Evolutionary conservation across 2,888 invertebrate species (phyloP).

Genomic region (Notodromas monacha): DNA sequence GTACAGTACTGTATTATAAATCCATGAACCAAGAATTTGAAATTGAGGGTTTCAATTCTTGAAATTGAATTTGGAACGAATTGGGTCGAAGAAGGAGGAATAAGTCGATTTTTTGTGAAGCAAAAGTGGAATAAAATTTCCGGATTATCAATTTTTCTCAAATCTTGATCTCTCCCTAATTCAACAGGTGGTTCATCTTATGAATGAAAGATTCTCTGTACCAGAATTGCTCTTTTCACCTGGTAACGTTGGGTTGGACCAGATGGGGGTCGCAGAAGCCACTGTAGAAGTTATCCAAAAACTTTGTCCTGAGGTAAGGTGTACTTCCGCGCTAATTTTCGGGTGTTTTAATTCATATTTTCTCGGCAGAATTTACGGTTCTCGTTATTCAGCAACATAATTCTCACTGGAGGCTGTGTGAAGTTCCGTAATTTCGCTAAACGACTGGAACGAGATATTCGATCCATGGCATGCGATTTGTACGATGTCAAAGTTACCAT

Average conservation of each 20-base stretch:
- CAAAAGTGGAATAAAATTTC: too few relatives aligned
- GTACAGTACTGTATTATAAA: too few relatives aligned
- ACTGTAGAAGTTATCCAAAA: conserved; percentile 37
- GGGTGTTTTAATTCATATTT: conserved; percentile 10
- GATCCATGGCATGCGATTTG: conserved; percentile 38
- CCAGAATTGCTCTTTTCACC: conserved; percentile 84
- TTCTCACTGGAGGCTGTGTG: conserved; percentile 46
- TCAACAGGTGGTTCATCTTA: conserved; percentile 49
- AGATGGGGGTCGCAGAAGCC: conserved; percentile 71
- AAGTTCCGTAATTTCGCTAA: conserved; percentile 55
- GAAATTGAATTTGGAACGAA: too few relatives aligned
- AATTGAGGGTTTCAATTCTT: too few relatives aligned
- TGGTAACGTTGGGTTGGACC: conserved; percentile 60
- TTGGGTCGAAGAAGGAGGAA: too few relatives aligned
- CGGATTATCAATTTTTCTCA: too few relatives aligned
- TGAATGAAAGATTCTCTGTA: conserved; percentile 72
- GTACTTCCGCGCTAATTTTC: too few relatives aligned
- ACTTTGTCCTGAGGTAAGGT: conserved; percentile 30
- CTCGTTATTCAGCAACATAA: conserved; percentile 42
- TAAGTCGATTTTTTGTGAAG: too few relatives aligned
- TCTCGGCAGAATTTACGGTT: conserved; percentile 29
- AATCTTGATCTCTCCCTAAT: conserved; percentile 21
- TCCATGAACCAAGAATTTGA: too few relatives aligned
- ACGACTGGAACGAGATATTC: conserved; percentile 37
- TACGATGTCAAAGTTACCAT: too few relatives aligned